phyloP scores from a whole-genome alignment of 1,140 invertebrate species.

The Nomia melanderi region DNA sequence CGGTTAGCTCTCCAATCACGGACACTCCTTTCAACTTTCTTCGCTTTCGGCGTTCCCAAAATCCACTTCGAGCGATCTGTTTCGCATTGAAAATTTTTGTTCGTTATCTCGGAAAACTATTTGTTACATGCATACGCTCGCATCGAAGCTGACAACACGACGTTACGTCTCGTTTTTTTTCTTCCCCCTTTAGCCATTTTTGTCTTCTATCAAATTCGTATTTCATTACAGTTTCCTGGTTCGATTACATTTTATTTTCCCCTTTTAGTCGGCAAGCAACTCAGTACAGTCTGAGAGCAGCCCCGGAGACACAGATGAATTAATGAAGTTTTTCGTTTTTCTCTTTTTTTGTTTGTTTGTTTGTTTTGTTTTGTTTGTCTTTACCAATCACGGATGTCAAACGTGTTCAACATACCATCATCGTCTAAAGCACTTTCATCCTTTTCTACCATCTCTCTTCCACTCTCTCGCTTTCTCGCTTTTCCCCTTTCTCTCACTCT shows the following conservation, averaged over 20 bases:
- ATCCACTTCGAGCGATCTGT: not conserved
- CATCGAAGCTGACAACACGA: constrained; percentile 57
- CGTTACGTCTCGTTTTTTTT: not conserved
- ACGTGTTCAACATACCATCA: constrained; percentile 57
- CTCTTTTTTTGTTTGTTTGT: too few species aligned
- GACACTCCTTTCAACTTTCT: constrained; percentile 29
- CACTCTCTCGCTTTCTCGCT: constrained; percentile 12
- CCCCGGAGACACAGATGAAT: constrained; percentile 59
- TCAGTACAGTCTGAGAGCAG: constrained; percentile 49
- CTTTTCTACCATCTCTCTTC: constrained; percentile 7
- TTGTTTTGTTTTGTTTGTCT: constrained; percentile 19
- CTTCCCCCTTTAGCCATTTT: constrained; percentile 3
- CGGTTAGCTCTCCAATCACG: constrained; percentile 26
- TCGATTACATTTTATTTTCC: not conserved
- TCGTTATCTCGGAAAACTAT: constrained; percentile 40
- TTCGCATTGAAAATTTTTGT: not conserved
- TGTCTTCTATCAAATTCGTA: constrained; percentile 24
- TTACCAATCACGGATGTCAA: constrained; percentile 50
- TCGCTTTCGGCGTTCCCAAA: not conserved
- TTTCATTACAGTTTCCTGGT: not conserved
- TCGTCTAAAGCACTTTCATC: constrained; percentile 66
- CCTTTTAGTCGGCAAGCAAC: constrained; percentile 33
- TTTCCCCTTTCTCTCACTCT: constrained; percentile 26
- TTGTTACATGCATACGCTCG: constrained; percentile 52
- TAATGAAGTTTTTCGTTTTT: constrained; percentile 26